phyloP scores from a whole-genome alignment of 2,113 vertebrate genomes.

The Gobio gobio region DNA sequence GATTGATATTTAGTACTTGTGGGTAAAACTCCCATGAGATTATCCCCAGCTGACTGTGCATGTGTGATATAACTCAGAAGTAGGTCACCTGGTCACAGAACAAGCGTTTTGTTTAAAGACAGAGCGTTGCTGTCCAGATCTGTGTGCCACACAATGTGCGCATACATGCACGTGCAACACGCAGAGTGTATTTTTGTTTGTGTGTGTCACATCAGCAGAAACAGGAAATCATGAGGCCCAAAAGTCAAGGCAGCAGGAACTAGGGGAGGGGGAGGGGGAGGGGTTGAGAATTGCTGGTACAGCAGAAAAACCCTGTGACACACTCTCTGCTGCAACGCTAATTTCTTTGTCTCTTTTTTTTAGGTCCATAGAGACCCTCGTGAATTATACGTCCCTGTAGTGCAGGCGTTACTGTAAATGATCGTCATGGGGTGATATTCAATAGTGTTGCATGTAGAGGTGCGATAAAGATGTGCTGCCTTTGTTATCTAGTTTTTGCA shows the following conservation, averaged over 20 bases:
- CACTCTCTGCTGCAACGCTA: background rate
- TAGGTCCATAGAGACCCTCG: background rate
- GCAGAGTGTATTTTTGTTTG: conserved; percentile 33
- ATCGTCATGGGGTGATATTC: background rate
- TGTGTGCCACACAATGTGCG: background rate
- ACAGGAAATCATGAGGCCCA: conserved; percentile 40
- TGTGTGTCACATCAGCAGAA: conserved; percentile 41
- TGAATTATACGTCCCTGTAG: background rate
- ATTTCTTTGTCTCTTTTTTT: conserved; percentile 25
- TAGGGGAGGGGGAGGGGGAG: background rate
- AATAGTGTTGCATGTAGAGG: background rate
- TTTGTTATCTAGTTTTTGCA: conserved; percentile 26
- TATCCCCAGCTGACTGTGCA: background rate
- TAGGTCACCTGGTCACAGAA: conserved; percentile 26
- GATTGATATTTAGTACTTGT: background rate
- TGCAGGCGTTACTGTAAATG: conserved; percentile 9
- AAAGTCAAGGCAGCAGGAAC: conserved; percentile 44
- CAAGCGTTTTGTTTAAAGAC: background rate
- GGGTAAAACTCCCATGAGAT: background rate
- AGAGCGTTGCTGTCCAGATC: background rate
- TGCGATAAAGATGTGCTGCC: background rate
- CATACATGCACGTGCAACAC: conserved; percentile 1
- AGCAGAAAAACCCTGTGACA: conserved; percentile 24
- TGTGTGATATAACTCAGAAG: background rate
- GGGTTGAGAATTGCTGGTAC: conserved; percentile 27